Conservation (phyloP, 1,140 invertebrate genomes). For the Nebria ingens region DNA sequence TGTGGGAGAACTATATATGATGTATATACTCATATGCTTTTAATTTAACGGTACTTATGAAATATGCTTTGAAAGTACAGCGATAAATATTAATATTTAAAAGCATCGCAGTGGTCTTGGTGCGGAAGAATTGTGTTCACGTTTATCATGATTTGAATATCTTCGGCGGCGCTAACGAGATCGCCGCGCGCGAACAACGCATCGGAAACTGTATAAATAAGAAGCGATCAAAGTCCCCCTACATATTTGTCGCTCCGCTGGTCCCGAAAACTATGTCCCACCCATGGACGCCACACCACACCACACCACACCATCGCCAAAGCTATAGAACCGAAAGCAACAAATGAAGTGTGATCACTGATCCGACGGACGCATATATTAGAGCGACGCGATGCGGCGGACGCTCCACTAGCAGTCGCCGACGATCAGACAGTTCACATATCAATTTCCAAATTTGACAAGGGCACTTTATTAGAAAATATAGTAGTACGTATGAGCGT, state of each 20-base stretch:
- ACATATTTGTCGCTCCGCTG: constrained; percentile 3
- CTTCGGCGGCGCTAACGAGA: background rate
- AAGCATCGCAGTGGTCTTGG: too few species aligned
- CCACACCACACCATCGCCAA: background rate
- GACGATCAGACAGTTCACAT: too few species aligned
- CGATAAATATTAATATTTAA: too few species aligned
- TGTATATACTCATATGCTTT: too few species aligned
- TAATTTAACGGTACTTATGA: too few species aligned
- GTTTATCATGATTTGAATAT: background rate
- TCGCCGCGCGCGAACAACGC: background rate
- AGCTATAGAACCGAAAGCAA: background rate
- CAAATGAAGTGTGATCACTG: background rate
- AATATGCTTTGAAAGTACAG: too few species aligned
- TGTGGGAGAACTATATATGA: too few species aligned
- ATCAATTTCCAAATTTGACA: too few species aligned
- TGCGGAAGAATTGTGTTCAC: too few species aligned
- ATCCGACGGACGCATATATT: constrained; percentile 4
- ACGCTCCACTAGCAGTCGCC: background rate
- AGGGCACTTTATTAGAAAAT: too few species aligned
- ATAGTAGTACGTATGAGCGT: too few species aligned
- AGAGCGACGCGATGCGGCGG: background rate
- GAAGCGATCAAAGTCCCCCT: constrained; percentile 7
- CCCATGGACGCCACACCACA: too few species aligned
- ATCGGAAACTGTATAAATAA: constrained; percentile 9
- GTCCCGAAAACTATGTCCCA: constrained; percentile 1